phyloP scores from a whole-genome alignment of 2,888 invertebrate species.

The Invenusta paracnida region DNA sequence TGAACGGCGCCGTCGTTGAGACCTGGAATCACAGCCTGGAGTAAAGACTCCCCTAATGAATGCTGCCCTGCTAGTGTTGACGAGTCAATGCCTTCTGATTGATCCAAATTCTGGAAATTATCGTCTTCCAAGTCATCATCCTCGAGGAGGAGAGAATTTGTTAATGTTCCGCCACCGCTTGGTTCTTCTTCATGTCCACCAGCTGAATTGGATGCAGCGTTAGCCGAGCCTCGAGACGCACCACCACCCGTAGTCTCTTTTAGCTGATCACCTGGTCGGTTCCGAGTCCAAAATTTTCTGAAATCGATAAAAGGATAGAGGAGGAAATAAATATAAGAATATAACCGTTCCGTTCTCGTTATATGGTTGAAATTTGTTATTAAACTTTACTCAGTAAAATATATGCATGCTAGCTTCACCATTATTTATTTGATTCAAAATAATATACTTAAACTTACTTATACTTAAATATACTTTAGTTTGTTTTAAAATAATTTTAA shows the following conservation, averaged over 20 bases:
- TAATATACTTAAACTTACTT: too few relatives aligned
- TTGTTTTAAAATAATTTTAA: too few relatives aligned
- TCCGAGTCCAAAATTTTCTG: slow-evolving; percentile 94
- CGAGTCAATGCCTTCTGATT: neutral
- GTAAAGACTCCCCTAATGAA: neutral
- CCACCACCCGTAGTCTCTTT: slow-evolving; percentile 72
- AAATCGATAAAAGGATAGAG: too few relatives aligned
- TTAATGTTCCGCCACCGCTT: neutral
- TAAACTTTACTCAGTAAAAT: too few relatives aligned
- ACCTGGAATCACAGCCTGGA: slow-evolving; percentile 15
- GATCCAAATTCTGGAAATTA: neutral
- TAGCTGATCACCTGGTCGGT: slow-evolving; percentile 94
- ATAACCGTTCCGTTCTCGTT: too few relatives aligned
- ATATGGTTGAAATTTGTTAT: too few relatives aligned
- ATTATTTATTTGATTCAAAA: too few relatives aligned
- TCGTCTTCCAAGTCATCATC: slow-evolving; percentile 11
- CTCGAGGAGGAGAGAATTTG: neutral
- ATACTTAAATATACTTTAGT: too few relatives aligned
- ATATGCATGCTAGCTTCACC: too few relatives aligned
- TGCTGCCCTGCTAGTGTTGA: neutral
- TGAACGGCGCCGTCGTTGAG: slow-evolving; percentile 14
- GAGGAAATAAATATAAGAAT: too few relatives aligned
- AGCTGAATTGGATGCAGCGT: neutral
- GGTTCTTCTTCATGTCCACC: neutral
- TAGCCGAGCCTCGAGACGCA: neutral